phyloP scores from a whole-genome alignment of 1,140 invertebrate species.

The Bombus superbus region DNA sequence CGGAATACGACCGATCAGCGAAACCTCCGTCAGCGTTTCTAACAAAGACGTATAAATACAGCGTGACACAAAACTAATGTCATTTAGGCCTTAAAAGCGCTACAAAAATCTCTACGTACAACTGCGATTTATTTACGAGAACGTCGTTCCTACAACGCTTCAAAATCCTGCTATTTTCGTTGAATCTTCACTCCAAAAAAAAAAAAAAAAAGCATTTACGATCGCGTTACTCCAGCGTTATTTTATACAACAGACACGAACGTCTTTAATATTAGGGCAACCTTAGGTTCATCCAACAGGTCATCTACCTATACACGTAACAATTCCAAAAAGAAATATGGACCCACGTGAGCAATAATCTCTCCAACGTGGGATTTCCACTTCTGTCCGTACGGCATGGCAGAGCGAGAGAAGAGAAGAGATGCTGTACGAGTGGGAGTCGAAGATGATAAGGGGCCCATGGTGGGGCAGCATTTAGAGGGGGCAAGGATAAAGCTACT shows the following conservation, averaged over 20 bases:
- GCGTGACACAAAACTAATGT: background rate
- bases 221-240: background rate
- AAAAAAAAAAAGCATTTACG: no score
- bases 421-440: slow-evolving; percentile 16
- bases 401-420: background rate
- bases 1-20: background rate
- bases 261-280: background rate
- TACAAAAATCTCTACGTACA: background rate
- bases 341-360: no score
- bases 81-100: background rate
- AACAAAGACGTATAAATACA: background rate
- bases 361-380: no score
- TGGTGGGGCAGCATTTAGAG: slow-evolving; percentile 30
- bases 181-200: no score
- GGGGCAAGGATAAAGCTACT: slow-evolving; percentile 55
- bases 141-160: no score
- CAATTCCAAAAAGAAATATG: background rate
- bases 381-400: no score
- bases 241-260: background rate
- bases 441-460: slow-evolving; percentile 29
- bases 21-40: background rate
- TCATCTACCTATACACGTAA: background rate
- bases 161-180: no score
- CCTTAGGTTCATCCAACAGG: background rate
- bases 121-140: background rate